Evolutionary conservation across 2,113 vertebrate genomes (phyloP), one percentile per base, ranked within the genome.

Genomic region (Sylvicapra grimmia): DNA sequence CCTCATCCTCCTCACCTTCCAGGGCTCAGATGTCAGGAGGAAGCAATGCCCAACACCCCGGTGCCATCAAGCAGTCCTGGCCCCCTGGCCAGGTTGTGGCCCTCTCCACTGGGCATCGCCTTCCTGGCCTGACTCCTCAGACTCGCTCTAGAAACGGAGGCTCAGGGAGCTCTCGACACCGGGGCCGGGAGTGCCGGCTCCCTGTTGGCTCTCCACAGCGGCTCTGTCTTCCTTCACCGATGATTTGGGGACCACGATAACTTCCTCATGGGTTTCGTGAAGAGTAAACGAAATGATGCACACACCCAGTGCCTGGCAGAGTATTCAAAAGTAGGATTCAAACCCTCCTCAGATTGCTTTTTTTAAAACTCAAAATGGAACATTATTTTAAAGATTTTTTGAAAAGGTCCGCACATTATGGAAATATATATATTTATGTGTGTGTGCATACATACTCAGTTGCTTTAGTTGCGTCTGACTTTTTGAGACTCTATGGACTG

Each of bases 91-190:
- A 33, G 29, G 25, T 18, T 4, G 2, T n/a, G 12, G 29, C 9
- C 6, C 33, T 31, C n/a, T 18, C 36, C 49, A 18, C 63, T 0
- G 1, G 12, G 2, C 23, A 53, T 14, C 25, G 10, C 6, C 3
- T 10, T 49, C 19, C 40, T 49, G 29, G 14, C 29, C 54, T 4
- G 14, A 11, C 18, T 79, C 23, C 85, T 61, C 33, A 13, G 88
- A 40, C 65, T 44, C 25, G 2, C 58, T 23, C 18, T 25, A 8
- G 40, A 19, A 63, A 49, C 4, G 0, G 29, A 31, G 29, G 44
- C 29, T 63, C 77, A 5, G 40, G 36, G 23, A 11, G 25, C 49
- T 54, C 36, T 40, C 14, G 2, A 54, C 1, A 19, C 14, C 49
- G 13, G 49, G 49, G 49, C 51, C 6, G 8, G 44, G 44, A 15